phyloP scores from a whole-genome alignment of 2,888 invertebrate species.

The Acleris cristana region DNA sequence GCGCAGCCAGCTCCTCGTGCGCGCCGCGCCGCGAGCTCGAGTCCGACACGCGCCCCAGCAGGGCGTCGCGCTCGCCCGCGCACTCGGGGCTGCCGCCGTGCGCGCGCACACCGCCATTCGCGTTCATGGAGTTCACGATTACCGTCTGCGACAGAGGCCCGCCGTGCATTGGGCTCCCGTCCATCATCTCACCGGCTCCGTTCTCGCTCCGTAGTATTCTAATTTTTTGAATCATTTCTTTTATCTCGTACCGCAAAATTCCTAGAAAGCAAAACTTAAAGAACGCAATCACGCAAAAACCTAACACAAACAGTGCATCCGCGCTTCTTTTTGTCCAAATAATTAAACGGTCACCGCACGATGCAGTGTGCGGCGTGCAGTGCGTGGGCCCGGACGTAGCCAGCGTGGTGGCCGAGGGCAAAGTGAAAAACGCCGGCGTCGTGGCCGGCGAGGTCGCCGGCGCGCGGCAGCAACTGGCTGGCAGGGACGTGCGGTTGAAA shows the following conservation, averaged over 20 bases:
- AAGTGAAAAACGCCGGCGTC: conserved; percentile 79
- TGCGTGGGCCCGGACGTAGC: conserved; percentile 69
- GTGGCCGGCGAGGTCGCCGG: conserved; percentile 70
- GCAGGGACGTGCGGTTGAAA: conserved; percentile 71
- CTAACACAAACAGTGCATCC: conserved; percentile 91
- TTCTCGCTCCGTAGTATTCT: conserved; percentile 89
- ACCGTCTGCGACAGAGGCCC: conserved; percentile 77
- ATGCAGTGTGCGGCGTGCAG: conserved; percentile 80
- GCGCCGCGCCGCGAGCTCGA: conserved; percentile 69
- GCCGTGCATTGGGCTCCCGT: conserved; percentile 75
- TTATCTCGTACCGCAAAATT: conserved; percentile 93
- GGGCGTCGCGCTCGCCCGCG: conserved; percentile 84
- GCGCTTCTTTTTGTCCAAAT: conserved; percentile 91
- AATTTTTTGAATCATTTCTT: conserved; percentile 96
- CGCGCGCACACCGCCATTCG: conserved; percentile 85
- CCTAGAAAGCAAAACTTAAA: conserved; percentile 95
- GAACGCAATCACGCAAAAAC: conserved; percentile 95
- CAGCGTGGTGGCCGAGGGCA: conserved; percentile 65
- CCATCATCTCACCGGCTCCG: conserved; percentile 79
- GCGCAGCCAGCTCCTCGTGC: conserved; percentile 81
- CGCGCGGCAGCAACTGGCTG: conserved; percentile 76
- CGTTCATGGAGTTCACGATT: conserved; percentile 80
- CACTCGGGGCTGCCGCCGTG: conserved; percentile 80
- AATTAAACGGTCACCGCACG: conserved; percentile 89
- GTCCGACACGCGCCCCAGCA: conserved; percentile 79